Conservation (phyloP, 2,888 invertebrate genomes). For the Lordiphosa andalusiaca region DNA sequence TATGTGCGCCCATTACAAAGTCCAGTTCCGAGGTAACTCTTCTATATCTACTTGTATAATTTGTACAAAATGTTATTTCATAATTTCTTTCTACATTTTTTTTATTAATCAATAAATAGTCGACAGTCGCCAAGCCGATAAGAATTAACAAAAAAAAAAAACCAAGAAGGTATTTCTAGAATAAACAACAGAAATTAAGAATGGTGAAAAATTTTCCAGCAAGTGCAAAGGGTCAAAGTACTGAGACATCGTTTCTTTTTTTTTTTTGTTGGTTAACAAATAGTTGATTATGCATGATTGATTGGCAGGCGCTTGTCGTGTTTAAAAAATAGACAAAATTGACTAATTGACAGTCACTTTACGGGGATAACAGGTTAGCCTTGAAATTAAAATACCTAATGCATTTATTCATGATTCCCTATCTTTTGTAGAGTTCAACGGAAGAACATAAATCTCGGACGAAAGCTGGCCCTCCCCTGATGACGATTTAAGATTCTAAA, state of each 20-base stretch:
- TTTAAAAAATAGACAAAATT: conserved; percentile 11
- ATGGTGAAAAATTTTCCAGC: conserved; percentile 7
- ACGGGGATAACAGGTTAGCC: conserved; percentile 6
- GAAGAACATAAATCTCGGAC: conserved; percentile 4
- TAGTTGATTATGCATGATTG: conserved; percentile 22
- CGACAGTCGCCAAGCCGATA: conserved; percentile 9
- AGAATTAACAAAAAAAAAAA: conserved; percentile 34
- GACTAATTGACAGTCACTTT: conserved; percentile 22
- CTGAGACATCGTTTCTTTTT: conserved; percentile 1
- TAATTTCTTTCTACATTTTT: conserved; percentile 29
- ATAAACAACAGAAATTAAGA: conserved; percentile 31
- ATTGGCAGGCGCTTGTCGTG: conserved; percentile 20
- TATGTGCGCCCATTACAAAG: conserved; percentile 28
- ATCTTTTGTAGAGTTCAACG: conserved; percentile 2
- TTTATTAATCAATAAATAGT: conserved; percentile 67
- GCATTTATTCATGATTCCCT: not conserved
- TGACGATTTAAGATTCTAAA: conserved; percentile 1
- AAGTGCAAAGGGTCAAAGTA: conserved; percentile 35
- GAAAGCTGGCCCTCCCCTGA: conserved; percentile 1
- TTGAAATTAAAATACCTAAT: not conserved
- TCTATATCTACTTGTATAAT: conserved; percentile 30
- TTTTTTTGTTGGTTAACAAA: conserved; percentile 2
- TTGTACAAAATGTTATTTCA: conserved; percentile 17
- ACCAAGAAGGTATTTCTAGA: conserved; percentile 21
- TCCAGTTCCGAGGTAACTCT: conserved; percentile 23